These are phyloP conservation scores for Antheraea assamensis DNA, from an alignment of 2,888 invertebrate species.

Conservation along the genomic window DNA sequence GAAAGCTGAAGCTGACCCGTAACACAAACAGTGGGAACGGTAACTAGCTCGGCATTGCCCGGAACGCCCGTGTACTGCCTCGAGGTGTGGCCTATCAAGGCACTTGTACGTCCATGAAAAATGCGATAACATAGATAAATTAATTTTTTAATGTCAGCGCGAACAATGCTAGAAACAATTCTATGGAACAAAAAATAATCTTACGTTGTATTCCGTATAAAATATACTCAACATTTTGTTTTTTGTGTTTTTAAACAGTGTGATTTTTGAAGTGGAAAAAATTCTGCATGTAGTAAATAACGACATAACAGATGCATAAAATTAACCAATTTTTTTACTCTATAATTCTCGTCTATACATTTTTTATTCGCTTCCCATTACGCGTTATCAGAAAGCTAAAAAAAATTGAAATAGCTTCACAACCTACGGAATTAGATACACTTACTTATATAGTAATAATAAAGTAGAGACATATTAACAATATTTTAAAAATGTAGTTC, in stretches of 20 bases:
- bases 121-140: background rate
- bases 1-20: background rate
- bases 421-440: no score
- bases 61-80: constrained; percentile 1
- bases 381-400: no score
- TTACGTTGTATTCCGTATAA: background rate
- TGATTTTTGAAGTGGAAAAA: no score
- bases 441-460: no score
- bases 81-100: background rate
- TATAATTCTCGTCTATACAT: no score
- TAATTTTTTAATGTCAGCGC: background rate
- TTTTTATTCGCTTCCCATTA: no score
- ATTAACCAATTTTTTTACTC: background rate
- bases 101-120: background rate
- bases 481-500: no score
- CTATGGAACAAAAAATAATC: background rate
- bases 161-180: background rate
- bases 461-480: no score
- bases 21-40: constrained; percentile 2
- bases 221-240: background rate
- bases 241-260: no score
- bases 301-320: background rate
- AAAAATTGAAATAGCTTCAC: no score
- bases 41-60: constrained; percentile 3
- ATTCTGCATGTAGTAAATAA: background rate